Conservation (phyloP, 2,888 invertebrate species). For the Aradus depressus region DNA sequence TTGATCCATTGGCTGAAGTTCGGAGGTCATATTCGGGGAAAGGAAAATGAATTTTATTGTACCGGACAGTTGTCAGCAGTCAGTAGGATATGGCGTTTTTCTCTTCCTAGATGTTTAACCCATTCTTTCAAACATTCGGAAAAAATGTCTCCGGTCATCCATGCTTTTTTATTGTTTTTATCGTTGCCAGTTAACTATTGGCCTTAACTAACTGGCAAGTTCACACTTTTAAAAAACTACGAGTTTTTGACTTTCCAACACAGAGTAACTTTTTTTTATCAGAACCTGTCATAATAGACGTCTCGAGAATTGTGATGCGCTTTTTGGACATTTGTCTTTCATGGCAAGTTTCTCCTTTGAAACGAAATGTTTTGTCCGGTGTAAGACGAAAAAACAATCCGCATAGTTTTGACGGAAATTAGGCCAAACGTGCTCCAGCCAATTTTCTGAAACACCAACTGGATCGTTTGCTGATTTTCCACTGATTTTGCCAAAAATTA, state of each 20-base stretch:
- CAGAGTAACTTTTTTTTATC: neutral
- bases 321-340: neutral
- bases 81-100: too few relatives aligned
- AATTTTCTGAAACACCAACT: neutral
- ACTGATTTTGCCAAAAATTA: neutral
- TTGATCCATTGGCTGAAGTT: too few relatives aligned
- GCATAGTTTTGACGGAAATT: too few relatives aligned
- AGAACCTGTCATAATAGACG: neutral
- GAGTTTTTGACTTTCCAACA: neutral
- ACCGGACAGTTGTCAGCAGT: too few relatives aligned
- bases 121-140: too few relatives aligned
- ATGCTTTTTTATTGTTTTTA: too few relatives aligned
- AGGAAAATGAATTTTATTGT: too few relatives aligned
- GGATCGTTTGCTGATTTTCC: neutral
- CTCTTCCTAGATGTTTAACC: too few relatives aligned
- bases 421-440: neutral
- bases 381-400: slow-evolving; percentile 31
- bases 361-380: slow-evolving; percentile 31
- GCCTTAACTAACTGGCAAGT: neutral
- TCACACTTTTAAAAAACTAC: neutral
- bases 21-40: too few relatives aligned
- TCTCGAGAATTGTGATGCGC: neutral
- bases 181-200: too few relatives aligned
- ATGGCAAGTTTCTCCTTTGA: slow-evolving; percentile 30
- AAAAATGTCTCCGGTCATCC: too few relatives aligned